Conservation (phyloP, 2,113 vertebrate genomes). For the Pluvialis apricaria region DNA sequence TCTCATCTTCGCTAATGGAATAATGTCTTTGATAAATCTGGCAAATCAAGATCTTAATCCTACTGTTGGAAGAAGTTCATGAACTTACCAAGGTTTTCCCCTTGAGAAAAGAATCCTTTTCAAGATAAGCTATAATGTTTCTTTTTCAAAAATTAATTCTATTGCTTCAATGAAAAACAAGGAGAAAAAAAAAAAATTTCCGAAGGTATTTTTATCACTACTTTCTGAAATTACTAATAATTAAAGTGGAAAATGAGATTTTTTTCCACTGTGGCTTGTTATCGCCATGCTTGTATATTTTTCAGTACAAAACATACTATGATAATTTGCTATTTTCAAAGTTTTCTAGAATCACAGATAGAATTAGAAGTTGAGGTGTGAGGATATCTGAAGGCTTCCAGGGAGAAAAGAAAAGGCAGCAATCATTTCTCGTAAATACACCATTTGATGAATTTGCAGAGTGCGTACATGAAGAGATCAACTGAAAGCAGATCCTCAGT, state of each 20-base stretch:
- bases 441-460: neutral
- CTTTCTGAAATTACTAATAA: neutral
- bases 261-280: neutral
- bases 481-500: neutral
- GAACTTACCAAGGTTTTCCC: slow-evolving; percentile 24
- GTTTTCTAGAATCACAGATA: neutral
- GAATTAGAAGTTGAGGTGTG: neutral
- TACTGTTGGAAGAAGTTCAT: slow-evolving; percentile 11
- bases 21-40: slow-evolving; percentile 8
- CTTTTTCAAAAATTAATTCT: neutral
- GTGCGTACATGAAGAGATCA: neutral
- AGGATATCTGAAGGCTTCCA: neutral
- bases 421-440: neutral
- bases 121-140: neutral
- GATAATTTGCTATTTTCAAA: neutral
- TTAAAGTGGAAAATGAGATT: neutral
- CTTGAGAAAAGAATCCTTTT: neutral
- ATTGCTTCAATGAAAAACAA: neutral
- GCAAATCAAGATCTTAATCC: slow-evolving; percentile 10
- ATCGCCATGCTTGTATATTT: neutral
- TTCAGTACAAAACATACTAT: neutral
- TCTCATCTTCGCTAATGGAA: slow-evolving; percentile 7
- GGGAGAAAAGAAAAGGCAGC: neutral
- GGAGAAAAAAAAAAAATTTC: neutral
- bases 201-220: neutral